Conservation (phyloP, 2,797 vertebrate genomes). For the Helostoma temminkii region DNA sequence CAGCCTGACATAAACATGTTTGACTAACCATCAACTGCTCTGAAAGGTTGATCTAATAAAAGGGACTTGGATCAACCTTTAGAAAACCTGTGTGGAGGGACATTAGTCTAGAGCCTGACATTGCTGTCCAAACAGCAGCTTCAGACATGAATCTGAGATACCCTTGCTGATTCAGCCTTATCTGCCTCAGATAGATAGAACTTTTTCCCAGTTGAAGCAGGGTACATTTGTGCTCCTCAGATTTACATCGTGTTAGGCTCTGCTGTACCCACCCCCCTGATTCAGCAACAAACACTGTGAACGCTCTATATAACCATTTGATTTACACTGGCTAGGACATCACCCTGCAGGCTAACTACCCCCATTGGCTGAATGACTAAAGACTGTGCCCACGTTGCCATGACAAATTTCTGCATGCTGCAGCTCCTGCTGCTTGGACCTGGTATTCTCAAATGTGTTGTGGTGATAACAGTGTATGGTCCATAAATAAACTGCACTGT, state of each 20-base stretch:
- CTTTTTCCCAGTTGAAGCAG: conserved; percentile 11
- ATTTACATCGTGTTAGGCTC: conserved; percentile 25
- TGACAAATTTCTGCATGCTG: conserved; percentile 66
- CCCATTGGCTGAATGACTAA: conserved; percentile 56
- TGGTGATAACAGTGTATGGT: conserved; percentile 68
- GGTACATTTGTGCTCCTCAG: conserved; percentile 13
- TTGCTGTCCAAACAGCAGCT: conserved; percentile 25
- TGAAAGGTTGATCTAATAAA: conserved; percentile 40
- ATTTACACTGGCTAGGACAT: conserved; percentile 58
- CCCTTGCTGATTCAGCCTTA: not conserved
- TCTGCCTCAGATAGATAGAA: conserved; percentile 27
- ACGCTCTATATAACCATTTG: conserved; percentile 45
- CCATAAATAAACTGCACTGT: conserved; percentile 63
- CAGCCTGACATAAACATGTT: conserved; percentile 31
- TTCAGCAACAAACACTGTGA: conserved; percentile 43
- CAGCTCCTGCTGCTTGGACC: conserved; percentile 44
- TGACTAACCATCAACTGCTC: conserved; percentile 20
- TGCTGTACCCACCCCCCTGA: conserved; percentile 25
- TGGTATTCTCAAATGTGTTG: conserved; percentile 63
- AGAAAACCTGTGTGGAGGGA: conserved; percentile 16
- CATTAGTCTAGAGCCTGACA: conserved; percentile 8
- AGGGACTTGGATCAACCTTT: conserved; percentile 27
- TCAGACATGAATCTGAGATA: conserved; percentile 7
- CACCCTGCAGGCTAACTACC: conserved; percentile 60
- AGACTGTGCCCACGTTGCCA: conserved; percentile 69